These are phyloP conservation scores for Clarias macrocephalus DNA, from an alignment of 2,113 vertebrate species.

Conservation along the genomic window DNA sequence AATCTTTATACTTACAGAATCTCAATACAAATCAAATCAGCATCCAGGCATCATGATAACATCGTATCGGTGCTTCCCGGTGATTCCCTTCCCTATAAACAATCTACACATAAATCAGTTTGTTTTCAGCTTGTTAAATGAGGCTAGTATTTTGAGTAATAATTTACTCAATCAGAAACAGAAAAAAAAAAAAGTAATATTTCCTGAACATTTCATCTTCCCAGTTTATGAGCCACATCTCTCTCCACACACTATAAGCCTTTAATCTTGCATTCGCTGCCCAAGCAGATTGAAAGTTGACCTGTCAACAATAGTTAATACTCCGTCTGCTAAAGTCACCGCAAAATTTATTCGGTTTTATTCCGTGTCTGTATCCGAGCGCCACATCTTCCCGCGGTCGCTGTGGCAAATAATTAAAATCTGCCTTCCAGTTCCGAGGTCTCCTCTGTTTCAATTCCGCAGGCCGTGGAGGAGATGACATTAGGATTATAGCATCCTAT, in stretches of 20 bases:
- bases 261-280: neutral
- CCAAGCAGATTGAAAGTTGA: slow-evolving; percentile 9
- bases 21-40: too few relatives aligned
- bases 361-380: neutral
- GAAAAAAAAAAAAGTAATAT: neutral
- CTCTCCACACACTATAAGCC: neutral
- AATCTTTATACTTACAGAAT: too few relatives aligned
- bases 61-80: too few relatives aligned
- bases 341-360: neutral
- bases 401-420: slow-evolving; percentile 25
- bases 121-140: neutral
- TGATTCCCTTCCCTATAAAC: too few relatives aligned
- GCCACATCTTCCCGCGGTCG: neutral
- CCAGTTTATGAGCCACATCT: neutral
- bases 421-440: slow-evolving; percentile 9
- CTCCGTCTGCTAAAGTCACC: neutral
- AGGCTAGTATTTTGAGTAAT: neutral
- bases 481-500: slow-evolving; percentile 24
- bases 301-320: slow-evolving; percentile 8
- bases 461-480: slow-evolving; percentile 1
- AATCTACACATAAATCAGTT: neutral
- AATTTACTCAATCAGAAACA: neutral
- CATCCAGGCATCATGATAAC: too few relatives aligned
- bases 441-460: slow-evolving; percentile 25
- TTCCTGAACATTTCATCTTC: neutral